These are phyloP conservation scores for Molossus molossus DNA, from an alignment of 2,797 vertebrate species.

Conservation along the genomic window DNA sequence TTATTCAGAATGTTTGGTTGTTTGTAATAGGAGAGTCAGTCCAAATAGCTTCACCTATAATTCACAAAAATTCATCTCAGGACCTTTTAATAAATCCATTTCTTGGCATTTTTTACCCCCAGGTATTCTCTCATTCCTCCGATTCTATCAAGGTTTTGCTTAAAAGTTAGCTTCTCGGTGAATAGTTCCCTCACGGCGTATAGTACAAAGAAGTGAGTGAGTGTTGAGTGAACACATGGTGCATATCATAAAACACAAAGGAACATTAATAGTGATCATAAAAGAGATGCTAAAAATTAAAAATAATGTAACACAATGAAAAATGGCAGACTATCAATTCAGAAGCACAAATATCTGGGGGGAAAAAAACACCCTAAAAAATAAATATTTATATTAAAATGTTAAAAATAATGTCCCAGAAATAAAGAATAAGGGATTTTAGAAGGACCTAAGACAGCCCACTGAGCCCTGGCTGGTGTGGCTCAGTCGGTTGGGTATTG, in stretches of 20 bases:
- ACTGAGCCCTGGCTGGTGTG: not conserved
- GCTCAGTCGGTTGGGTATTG: not conserved
- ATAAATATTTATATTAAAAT: not conserved
- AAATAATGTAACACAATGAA: not conserved
- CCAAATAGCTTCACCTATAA: not conserved
- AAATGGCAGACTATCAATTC: not conserved
- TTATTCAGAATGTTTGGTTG: not conserved
- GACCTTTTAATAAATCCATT: not conserved
- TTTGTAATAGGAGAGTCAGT: not conserved
- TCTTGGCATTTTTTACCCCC: not conserved
- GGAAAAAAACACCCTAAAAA: not conserved
- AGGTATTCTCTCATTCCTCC: not conserved
- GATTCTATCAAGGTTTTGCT: constrained; percentile 53
- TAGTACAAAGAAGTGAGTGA: not conserved
- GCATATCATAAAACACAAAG: not conserved
- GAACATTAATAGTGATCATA: not conserved
- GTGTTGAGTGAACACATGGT: not conserved
- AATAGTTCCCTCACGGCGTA: not conserved
- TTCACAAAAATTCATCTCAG: not conserved
- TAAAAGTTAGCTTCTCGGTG: not conserved
- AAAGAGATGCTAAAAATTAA: not conserved
- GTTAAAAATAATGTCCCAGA: not conserved
- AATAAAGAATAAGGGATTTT: not conserved
- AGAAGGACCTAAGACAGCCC: not conserved
- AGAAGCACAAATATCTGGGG: not conserved